Percentiles rank a stretch among this genome's conserved stretches.
Evolutionary conservation across 2,888 invertebrate species (phyloP).

Genomic region (Philhelius pedissequus): DNA sequence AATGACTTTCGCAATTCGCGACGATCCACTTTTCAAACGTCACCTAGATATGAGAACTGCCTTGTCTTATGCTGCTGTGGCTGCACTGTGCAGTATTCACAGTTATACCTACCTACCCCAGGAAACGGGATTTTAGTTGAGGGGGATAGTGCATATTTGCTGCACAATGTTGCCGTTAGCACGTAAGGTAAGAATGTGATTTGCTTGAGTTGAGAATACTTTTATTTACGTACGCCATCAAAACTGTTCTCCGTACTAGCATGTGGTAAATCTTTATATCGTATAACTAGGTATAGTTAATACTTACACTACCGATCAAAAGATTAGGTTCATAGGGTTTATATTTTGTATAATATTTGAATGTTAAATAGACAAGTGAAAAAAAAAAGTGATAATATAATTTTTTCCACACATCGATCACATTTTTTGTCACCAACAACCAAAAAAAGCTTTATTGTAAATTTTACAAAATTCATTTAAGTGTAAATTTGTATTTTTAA

Average conservation of each 20-base stretch:
- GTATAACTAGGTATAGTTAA: neutral
- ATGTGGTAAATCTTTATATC: neutral
- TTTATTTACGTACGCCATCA: constrained; percentile 33
- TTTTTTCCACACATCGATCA: no score
- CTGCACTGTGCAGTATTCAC: neutral
- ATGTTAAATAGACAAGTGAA: no score
- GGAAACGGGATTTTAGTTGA: neutral
- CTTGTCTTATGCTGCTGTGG: constrained; percentile 34
- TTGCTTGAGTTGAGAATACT: constrained; percentile 37
- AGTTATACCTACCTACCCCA: neutral
- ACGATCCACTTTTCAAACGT: constrained; percentile 57
- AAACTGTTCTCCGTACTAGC: constrained; percentile 1
- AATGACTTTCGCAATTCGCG: constrained; percentile 59
- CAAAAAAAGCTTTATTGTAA: no score
- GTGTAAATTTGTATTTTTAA: no score
- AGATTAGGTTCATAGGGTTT: no score
- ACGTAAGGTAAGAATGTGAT: constrained; percentile 48
- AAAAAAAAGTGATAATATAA: no score
- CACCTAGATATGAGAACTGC: constrained; percentile 50
- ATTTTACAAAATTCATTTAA: no score
- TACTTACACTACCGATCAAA: neutral
- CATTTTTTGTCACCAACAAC: no score
- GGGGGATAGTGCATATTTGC: neutral
- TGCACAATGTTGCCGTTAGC: neutral
- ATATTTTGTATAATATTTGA: no score